Evolutionary conservation across 2,797 vertebrate species (phyloP).

Genomic region (Thalassophryne amazonica): DNA sequence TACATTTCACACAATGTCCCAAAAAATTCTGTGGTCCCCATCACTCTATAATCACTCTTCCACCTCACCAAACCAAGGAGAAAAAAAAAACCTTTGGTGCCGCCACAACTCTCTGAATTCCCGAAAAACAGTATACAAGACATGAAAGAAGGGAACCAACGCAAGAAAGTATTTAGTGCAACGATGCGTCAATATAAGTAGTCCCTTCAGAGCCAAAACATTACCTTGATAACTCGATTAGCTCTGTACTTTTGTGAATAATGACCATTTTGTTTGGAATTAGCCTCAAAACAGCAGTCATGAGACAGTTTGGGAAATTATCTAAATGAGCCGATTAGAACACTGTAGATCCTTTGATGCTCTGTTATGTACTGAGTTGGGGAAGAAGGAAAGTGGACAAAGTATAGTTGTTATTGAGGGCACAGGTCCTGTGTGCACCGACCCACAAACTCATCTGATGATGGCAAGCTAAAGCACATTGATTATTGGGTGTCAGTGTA

Average conservation of each 20-base stretch:
- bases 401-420: slow-evolving; percentile 54
- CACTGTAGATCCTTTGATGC: slow-evolving; percentile 39
- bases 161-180: slow-evolving; percentile 6
- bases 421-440: slow-evolving; percentile 30
- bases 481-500: slow-evolving; percentile 68
- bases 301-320: slow-evolving; percentile 18
- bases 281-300: neutral
- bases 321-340: slow-evolving; percentile 28
- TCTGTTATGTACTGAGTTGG: slow-evolving; percentile 22
- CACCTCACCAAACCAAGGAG: too few species aligned
- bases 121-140: too few species aligned
- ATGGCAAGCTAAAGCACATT: slow-evolving; percentile 63
- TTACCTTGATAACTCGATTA: slow-evolving; percentile 23
- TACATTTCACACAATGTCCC: too few species aligned
- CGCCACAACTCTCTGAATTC: too few species aligned
- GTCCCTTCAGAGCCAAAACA: neutral
- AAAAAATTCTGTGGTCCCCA: too few species aligned
- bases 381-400: slow-evolving; percentile 32
- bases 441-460: slow-evolving; percentile 58
- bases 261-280: neutral
- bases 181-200: slow-evolving; percentile 12
- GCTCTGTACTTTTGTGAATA: neutral
- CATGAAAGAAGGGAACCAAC: neutral
- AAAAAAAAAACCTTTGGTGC: too few species aligned
- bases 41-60: too few species aligned